These are phyloP conservation scores for Pachliopta kotzebuea DNA, from an alignment of 2,888 invertebrate genomes.

Conservation along the genomic window DNA sequence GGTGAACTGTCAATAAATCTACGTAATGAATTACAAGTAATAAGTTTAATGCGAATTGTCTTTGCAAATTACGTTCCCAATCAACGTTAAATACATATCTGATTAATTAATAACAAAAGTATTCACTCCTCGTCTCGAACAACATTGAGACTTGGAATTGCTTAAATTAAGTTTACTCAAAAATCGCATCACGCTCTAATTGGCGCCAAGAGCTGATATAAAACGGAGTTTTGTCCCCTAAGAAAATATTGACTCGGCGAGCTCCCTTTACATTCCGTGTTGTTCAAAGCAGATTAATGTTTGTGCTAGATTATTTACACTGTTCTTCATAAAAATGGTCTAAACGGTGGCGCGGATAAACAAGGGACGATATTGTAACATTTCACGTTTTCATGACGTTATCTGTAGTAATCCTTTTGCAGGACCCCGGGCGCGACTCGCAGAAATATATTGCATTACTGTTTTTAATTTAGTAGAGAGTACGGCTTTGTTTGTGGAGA, in stretches of 20 bases:
- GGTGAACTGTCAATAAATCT: not conserved
- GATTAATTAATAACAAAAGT: constrained; percentile 28
- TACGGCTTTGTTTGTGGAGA: constrained; percentile 8
- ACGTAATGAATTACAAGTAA: not conserved
- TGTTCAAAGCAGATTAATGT: constrained; percentile 79
- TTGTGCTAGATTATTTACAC: constrained; percentile 72
- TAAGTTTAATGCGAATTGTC: constrained; percentile 6
- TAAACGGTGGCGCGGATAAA: constrained; percentile 65
- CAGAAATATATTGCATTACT: constrained; percentile 35
- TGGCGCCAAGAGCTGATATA: constrained; percentile 60
- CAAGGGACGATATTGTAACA: constrained; percentile 59
- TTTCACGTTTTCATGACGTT: constrained; percentile 57
- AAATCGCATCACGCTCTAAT: constrained; percentile 78
- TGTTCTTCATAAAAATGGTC: constrained; percentile 77
- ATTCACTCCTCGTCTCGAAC: constrained; percentile 13
- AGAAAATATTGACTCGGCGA: constrained; percentile 67
- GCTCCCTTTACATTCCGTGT: constrained; percentile 75
- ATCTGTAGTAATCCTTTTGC: constrained; percentile 52
- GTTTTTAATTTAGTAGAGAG: constrained; percentile 16
- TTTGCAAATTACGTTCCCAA: constrained; percentile 17
- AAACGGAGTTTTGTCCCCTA: constrained; percentile 67
- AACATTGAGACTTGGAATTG: constrained; percentile 34
- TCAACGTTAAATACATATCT: constrained; percentile 27
- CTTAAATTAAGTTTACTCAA: constrained; percentile 73
- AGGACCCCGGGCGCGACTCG: constrained; percentile 32